Base-by-base conservation (phyloP, 2,888 invertebrate genomes). In the Keiferia lycopersicella region DNA sequence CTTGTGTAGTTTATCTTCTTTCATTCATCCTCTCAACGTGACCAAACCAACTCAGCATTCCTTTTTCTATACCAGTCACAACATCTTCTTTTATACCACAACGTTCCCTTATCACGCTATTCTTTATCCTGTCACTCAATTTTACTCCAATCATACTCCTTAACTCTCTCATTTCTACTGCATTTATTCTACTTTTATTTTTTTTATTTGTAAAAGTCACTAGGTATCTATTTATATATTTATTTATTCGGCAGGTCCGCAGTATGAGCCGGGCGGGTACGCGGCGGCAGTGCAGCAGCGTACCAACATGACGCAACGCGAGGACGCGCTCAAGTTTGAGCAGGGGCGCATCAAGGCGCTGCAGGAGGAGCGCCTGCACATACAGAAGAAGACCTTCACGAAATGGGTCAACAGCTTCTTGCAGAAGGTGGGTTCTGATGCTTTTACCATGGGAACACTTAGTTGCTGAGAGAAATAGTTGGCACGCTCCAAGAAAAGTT, bases 331-430 rank as follows among this genome's bases (percentile, higher is more conserved):
- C 83, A 97, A 97, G 91, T 99, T 98, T 91, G 98, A 99, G 94
- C 97, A 97, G 93, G 97, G 97, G 83, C 96, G 98, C 73, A 99
- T 99, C 84, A 96, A 96, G 93, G 97, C 97, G 83, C 94, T 99
- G n/a, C 56, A 56, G 56, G 98, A 99, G 89, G 99, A 99, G 92
- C 96, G 99, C 65, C 93, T 99, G 71, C 96, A 98, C 90, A 99
- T 99, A 75, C 99, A 99, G 93, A 99, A 99, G 94, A 99, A 99
- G 91, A 99, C 99, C 38, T 99, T 99, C 92, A 99, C 99, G 76
- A 99, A 99, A 97, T 98, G 98, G 98, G 97, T 98, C 96, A 98
- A 98, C 92, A 98, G 98, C 20, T 98, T 98, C 91, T 91, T 98
- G 78, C 95, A 96, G 83, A 98, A 98, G 96, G 98, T 98, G 80